Base-by-base conservation (phyloP, 2,797 vertebrate species). In the Sebastes minor region DNA sequence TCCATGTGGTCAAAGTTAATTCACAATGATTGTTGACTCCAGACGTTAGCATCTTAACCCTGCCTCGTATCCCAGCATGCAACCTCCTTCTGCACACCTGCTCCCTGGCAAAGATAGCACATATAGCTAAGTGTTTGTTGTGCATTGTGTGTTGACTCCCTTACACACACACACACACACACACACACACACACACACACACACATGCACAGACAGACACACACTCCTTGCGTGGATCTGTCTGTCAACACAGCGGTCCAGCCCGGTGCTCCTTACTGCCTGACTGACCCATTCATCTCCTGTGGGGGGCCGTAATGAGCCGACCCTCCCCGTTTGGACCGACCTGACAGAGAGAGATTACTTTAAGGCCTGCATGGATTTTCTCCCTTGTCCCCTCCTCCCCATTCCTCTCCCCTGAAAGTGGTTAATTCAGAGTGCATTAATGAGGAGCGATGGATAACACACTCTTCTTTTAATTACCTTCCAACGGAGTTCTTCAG, bases 401-500 rank as follows among this genome's bases (percentile, higher is more conserved):
- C 90, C 76, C 67, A 83, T 87, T 86, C 66, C 83, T 91, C 85
- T 82, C 74, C 71, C 79, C 75, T 88, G 87, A 93, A 94, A 88
- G 90, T 88, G 92, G 84, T 91, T 93, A 93, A 95, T 92, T 95
- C 89, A 80, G 73, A 85, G 75, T 75, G 76, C 71, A 71, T 90
- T 95, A 94, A 95, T 93, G 91, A 95, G 91, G 93, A 95, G 92
- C 93, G 89, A 95, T 95, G 94, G 94, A 91, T 91, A 93, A 94
- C 87, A 91, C 89, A 88, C 88, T 93, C 89, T 89, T 93, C 84
- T 89, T 92, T 93, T 95, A 94, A 95, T 95, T 92, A 94, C 92
- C 85, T 92, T 92, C 83, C 86, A 87, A 49, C 60, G 13, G 81
- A 89, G 89, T 79, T 90, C 84, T 91, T 92, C 85, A 71, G 87